phyloP scores from a whole-genome alignment of 2,797 vertebrate species.

The Toxotes lorentzi region DNA sequence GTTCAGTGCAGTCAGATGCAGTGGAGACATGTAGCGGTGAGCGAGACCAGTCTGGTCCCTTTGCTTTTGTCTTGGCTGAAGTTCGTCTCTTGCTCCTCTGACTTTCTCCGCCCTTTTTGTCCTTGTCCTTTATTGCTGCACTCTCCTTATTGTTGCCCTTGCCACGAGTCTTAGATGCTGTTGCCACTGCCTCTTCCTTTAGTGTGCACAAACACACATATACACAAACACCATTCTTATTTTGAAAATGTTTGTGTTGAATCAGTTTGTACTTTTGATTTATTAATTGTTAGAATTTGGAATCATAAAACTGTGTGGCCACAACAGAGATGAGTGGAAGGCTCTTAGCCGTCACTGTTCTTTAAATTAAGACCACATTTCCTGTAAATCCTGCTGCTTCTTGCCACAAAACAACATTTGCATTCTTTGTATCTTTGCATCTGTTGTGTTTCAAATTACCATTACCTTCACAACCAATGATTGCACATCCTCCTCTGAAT shows the following conservation, averaged over 20 bases:
- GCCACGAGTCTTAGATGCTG: slow-evolving; percentile 45
- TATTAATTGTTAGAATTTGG: neutral
- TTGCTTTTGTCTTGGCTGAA: slow-evolving; percentile 59
- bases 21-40: rapidly evolving
- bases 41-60: neutral
- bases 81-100: slow-evolving; percentile 61
- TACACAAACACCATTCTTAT: neutral
- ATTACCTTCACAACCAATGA: slow-evolving; percentile 75
- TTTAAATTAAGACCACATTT: neutral
- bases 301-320: neutral
- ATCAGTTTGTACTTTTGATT: neutral
- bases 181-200: slow-evolving; percentile 55
- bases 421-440: neutral
- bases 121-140: slow-evolving; percentile 58
- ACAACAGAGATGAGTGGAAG: neutral
- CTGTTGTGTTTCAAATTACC: neutral
- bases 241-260: neutral
- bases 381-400: neutral
- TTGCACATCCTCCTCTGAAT: slow-evolving; percentile 61
- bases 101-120: slow-evolving; percentile 71
- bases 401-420: neutral
- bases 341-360: neutral
- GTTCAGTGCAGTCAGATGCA: slow-evolving; percentile 55
- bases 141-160: slow-evolving; percentile 63
- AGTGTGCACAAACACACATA: slow-evolving; percentile 14